These are phyloP conservation scores for Drosophila subquinaria DNA, from an alignment of 2,888 invertebrate species.

Conservation along the genomic window DNA sequence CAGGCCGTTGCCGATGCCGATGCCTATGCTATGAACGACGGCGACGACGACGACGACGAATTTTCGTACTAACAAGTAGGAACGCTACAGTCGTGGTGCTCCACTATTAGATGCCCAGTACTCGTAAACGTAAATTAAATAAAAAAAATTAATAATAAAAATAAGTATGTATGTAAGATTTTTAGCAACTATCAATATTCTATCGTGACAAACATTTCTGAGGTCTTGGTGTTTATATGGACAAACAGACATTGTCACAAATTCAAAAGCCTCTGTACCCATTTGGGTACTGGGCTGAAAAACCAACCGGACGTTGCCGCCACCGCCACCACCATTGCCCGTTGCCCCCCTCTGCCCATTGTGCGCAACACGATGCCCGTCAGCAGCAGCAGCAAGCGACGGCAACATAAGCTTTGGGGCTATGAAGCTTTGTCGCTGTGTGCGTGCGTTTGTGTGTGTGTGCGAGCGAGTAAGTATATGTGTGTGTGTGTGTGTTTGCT, in stretches of 20 bases:
- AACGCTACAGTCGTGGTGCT: neutral
- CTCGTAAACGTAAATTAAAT: too few species aligned
- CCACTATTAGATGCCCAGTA: neutral
- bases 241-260: neutral
- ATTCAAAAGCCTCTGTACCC: neutral
- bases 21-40: conserved; percentile 58
- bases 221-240: neutral
- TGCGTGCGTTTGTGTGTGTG: conserved; percentile 27
- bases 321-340: conserved; percentile 52
- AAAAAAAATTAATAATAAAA: too few species aligned
- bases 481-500: conserved; percentile 26
- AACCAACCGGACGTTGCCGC: conserved; percentile 80
- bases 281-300: conserved; percentile 39
- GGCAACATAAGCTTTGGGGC: conserved; percentile 73
- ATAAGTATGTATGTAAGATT: too few species aligned
- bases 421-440: conserved; percentile 57
- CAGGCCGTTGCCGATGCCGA: conserved; percentile 39
- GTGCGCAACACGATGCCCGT: conserved; percentile 13
- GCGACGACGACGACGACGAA: conserved; percentile 46
- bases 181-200: too few species aligned
- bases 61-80: conserved; percentile 59
- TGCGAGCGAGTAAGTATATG: conserved; percentile 7
- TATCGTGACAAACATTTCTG: too few species aligned
- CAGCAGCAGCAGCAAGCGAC: conserved; percentile 25
- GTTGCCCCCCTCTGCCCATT: conserved; percentile 26